These are phyloP conservation scores for Uria lomvia DNA, from an alignment of 2,113 vertebrate genomes.

Conservation along the genomic window DNA sequence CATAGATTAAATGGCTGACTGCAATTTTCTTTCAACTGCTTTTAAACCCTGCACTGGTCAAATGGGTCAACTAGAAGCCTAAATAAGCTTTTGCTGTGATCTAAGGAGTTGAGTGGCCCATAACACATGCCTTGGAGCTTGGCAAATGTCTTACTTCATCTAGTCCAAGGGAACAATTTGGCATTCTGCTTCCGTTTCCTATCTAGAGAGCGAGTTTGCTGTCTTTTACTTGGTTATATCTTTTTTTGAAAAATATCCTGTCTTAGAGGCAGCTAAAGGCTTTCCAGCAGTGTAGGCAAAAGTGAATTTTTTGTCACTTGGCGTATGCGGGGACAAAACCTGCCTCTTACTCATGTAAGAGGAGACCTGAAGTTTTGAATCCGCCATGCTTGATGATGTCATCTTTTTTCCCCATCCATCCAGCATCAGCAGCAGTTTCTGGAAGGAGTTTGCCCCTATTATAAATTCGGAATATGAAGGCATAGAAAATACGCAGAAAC, in stretches of 20 bases:
- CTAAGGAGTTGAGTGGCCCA: not conserved
- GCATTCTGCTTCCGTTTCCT: not conserved
- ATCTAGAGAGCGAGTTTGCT: not conserved
- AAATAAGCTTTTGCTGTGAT: slow-evolving; percentile 5
- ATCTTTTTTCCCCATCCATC: not conserved
- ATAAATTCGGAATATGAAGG: not conserved
- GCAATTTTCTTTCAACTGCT: slow-evolving; percentile 29
- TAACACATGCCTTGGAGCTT: not conserved
- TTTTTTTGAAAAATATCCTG: not conserved
- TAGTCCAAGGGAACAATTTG: not conserved
- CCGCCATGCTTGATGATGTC: fast-evolving
- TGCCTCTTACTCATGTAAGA: fast-evolving
- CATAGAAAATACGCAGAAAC: not conserved
- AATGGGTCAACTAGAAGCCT: slow-evolving; percentile 4
- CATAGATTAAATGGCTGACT: slow-evolving; percentile 34
- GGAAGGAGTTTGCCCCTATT: not conserved
- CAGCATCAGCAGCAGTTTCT: not conserved
- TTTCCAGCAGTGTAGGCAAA: not conserved
- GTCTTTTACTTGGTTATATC: not conserved
- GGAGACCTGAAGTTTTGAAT: not conserved
- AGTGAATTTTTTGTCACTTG: not conserved
- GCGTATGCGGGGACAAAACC: fast-evolving
- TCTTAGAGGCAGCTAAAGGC: not conserved
- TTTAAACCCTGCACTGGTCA: slow-evolving; percentile 5
- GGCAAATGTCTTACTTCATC: not conserved